Conservation (phyloP, 2,888 invertebrate species). For the Mesorhabditis spiculigera region DNA sequence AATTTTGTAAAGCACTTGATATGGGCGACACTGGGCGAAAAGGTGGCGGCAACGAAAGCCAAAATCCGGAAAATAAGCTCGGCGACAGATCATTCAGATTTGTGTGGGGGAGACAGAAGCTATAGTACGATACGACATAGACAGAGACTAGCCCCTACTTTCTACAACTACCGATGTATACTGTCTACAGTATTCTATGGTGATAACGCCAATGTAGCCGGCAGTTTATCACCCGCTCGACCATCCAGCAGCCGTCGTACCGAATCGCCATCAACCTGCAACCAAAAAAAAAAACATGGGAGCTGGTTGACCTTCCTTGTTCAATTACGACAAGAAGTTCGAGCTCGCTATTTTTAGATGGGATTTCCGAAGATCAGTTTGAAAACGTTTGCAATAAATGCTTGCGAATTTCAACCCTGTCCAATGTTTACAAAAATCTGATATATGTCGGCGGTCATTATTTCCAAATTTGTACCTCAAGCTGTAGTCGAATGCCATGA, state of each 20-base stretch:
- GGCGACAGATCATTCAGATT: background rate
- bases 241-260: background rate
- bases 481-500: background rate
- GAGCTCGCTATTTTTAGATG: no score
- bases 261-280: background rate
- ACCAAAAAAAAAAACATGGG: background rate
- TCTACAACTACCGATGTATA: no score
- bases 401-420: no score
- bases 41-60: background rate
- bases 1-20: no score
- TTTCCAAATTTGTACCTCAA: background rate
- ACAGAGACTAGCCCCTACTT: no score
- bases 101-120: background rate
- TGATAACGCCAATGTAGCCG: background rate
- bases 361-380: no score
- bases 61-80: constrained; percentile 4
- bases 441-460: no score
- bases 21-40: no score
- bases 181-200: no score
- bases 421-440: no score
- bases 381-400: no score
- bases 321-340: background rate
- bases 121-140: no score
- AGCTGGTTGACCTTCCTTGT: background rate
- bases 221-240: background rate